Evolutionary conservation across 2,113 vertebrate genomes (phyloP).

Genomic region (Ammospiza caudacuta): DNA sequence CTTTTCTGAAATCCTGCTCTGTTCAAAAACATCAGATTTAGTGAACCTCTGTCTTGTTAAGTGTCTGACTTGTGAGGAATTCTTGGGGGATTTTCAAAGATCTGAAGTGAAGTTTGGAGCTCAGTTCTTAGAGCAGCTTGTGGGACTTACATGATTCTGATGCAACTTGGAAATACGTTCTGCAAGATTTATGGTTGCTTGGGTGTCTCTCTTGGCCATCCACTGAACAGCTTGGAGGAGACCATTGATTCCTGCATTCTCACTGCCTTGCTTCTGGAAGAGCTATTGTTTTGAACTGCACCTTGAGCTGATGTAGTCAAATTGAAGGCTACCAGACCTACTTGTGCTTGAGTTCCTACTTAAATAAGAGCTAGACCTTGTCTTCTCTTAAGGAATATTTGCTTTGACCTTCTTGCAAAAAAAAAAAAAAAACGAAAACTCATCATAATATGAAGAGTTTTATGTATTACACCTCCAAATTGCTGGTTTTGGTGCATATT

Average conservation of each 20-base stretch:
- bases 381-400: not conserved
- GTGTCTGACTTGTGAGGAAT: not conserved
- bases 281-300: not conserved
- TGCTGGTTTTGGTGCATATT: not conserved
- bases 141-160: not conserved
- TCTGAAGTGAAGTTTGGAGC: not conserved
- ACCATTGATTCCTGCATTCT: not conserved
- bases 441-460: not conserved
- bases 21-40: not conserved
- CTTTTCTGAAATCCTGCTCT: not conserved
- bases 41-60: not conserved
- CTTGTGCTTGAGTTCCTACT: not conserved
- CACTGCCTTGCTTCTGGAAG: not conserved
- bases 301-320: not conserved
- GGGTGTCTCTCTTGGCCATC: not conserved
- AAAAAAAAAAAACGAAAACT: not conserved
- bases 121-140: not conserved
- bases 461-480: not conserved
- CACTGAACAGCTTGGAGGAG: not conserved
- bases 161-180: not conserved
- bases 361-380: not conserved
- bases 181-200: not conserved
- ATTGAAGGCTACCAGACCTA: not conserved
- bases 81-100: not conserved
- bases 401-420: not conserved